Evolutionary conservation across 2,113 vertebrate species (phyloP).

Genomic region (Lates calcarifer): DNA sequence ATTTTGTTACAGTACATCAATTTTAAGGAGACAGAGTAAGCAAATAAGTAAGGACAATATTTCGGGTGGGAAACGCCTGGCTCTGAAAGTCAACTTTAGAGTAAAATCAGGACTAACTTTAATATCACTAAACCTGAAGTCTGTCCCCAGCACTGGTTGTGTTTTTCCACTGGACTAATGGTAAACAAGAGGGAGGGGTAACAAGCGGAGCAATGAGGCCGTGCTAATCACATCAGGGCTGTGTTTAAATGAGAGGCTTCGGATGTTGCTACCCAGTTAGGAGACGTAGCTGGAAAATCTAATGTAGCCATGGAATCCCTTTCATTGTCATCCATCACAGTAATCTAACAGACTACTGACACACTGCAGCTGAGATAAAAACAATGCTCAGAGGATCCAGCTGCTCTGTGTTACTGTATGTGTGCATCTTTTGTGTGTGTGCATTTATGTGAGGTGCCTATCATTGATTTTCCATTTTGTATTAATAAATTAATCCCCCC

Average conservation of each 20-base stretch:
- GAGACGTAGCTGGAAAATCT: slow-evolving; percentile 66
- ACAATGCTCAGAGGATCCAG: slow-evolving; percentile 17
- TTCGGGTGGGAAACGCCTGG: neutral
- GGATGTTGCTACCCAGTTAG: slow-evolving; percentile 48
- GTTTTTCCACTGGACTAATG: slow-evolving; percentile 48
- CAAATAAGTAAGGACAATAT: slow-evolving; percentile 9
- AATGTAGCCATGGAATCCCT: slow-evolving; percentile 74
- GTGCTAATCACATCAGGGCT: slow-evolving; percentile 69
- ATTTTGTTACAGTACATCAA: slow-evolving; percentile 4
- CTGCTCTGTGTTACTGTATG: neutral
- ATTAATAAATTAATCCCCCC: slow-evolving; percentile 71
- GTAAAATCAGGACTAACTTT: slow-evolving; percentile 1
- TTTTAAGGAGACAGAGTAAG: slow-evolving; percentile 21
- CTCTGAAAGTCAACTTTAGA: slow-evolving; percentile 11
- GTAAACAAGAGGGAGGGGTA: slow-evolving; percentile 63
- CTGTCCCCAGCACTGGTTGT: neutral
- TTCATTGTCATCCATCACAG: slow-evolving; percentile 66
- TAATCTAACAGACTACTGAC: slow-evolving; percentile 42
- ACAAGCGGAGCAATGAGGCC: slow-evolving; percentile 59
- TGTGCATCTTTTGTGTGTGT: neutral
- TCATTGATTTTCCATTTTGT: slow-evolving; percentile 74
- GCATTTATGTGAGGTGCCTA: neutral
- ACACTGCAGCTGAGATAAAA: slow-evolving; percentile 29
- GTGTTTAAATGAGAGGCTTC: slow-evolving; percentile 58
- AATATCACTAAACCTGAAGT: slow-evolving; percentile 7